These are phyloP conservation scores for Myotis findleyi DNA, from an alignment of 2,797 vertebrate genomes.

Conservation along the genomic window DNA sequence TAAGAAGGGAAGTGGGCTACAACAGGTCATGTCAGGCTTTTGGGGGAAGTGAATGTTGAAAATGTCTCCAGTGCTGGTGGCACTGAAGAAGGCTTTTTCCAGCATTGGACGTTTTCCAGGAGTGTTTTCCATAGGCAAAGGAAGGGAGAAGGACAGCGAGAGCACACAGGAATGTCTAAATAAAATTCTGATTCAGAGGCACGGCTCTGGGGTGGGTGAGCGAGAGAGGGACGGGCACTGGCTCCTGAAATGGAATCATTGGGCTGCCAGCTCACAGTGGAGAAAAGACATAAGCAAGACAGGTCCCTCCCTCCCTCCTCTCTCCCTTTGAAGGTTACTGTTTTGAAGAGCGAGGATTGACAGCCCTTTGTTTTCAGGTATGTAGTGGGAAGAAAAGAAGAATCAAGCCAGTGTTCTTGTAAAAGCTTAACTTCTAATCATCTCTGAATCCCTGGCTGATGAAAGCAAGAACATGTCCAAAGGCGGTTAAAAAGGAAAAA, in stretches of 20 bases:
- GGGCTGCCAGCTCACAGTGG: constrained; percentile 72
- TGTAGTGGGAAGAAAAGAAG: constrained; percentile 65
- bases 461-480: constrained; percentile 66
- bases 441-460: constrained; percentile 71
- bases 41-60: background rate
- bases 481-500: background rate
- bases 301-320: constrained; percentile 24
- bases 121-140: background rate
- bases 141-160: background rate
- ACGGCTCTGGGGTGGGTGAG: background rate
- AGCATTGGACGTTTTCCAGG: background rate
- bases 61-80: background rate
- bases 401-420: constrained; percentile 57
- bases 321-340: constrained; percentile 25
- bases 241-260: constrained; percentile 42
- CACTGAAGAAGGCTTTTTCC: background rate
- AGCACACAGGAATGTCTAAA: background rate
- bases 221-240: background rate
- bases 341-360: constrained; percentile 78
- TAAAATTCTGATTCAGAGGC: background rate
- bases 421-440: constrained; percentile 79
- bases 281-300: constrained; percentile 71
- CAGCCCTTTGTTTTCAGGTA: constrained; percentile 75
- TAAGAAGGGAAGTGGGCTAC: background rate
- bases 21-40: background rate